Evolutionary conservation across 2,888 invertebrate genomes (phyloP), one percentile per base, ranked within the genome.

Genomic region (Drosophila diplacantha): DNA sequence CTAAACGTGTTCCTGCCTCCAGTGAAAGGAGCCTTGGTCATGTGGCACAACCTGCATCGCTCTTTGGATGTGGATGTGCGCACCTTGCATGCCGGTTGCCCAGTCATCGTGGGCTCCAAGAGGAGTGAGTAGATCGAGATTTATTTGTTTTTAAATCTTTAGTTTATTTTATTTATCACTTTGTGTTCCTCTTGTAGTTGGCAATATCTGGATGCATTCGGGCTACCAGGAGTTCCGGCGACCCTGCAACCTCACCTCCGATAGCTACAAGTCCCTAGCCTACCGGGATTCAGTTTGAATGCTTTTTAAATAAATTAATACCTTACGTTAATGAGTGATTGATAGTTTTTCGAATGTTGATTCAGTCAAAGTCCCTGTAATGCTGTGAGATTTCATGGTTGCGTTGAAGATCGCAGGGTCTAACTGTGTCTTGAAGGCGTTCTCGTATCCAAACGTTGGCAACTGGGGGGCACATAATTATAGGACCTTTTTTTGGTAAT

Each of bases 61-160:
- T 96, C 93, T 69, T 95, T 98, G 1, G 94, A 95, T 72, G 95
- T 95, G 0, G 95, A 98, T 89, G 90, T 91, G 69, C 91, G 93
- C 70, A 98, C 97, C 0, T 88, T 96, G 59, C 98, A 98, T 89
- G 97, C 97, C 3, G 98, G 97, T 51, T 98, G 98, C 88, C 98
- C 98, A 0, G 97, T 98, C 18, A 91, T 98, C 14, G 92, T 95
- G 14, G 98, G 98, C 34, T 94, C 94, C 38, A 98, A 98, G 90
- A 97, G 97, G 96, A 97, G 96, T 96, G 89, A 87, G 90, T 80
- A 31, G 3, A 18, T 5, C 1, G 4, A 8, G 5, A 0, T 16
- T 16, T 29, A 14, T 12, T 16, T 43, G 9, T 2, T 31, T 51
- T 26, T 14, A 14, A 1, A 31, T 18, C 14, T 16, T n/a, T n/a